Evolutionary conservation across 2,797 vertebrate genomes (phyloP).

Genomic region (Eulemur rubriventer): DNA sequence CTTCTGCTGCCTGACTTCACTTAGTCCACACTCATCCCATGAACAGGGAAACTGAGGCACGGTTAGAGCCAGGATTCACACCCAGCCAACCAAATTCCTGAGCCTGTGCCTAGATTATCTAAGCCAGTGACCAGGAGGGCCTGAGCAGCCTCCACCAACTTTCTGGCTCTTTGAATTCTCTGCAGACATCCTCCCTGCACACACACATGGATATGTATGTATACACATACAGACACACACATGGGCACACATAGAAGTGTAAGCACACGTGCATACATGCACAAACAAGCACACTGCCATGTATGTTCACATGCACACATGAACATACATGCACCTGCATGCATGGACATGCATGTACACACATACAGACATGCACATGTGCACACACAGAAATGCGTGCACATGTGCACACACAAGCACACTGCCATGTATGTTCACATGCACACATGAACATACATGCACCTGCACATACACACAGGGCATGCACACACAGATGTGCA

Average conservation of each 20-base stretch:
- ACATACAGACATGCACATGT: rapidly evolving
- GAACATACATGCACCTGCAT: rapidly evolving
- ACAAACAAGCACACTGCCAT: not conserved
- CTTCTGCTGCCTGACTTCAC: rapidly evolving
- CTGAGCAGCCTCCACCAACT: not conserved
- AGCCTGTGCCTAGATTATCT: rapidly evolving
- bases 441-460: rapidly evolving
- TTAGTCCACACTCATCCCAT: rapidly evolving
- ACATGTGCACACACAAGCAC: no score
- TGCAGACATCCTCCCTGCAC: no score
- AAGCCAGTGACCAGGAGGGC: rapidly evolving
- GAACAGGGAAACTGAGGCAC: not conserved
- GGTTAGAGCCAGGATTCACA: rapidly evolving
- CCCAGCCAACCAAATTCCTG: not conserved
- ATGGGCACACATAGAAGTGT: no score
- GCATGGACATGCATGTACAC: rapidly evolving
- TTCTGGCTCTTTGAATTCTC: not conserved
- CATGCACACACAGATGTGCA: no score
- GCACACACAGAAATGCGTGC: no score
- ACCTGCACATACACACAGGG: no score
- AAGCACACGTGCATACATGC: no score
- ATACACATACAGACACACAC: no score
- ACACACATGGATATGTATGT: rapidly evolving
- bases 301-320: rapidly evolving
- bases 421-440: rapidly evolving